Evolutionary conservation across 2,113 vertebrate genomes (phyloP), one percentile per base, ranked within the genome.

Genomic region (Atlantisia rogersi): DNA sequence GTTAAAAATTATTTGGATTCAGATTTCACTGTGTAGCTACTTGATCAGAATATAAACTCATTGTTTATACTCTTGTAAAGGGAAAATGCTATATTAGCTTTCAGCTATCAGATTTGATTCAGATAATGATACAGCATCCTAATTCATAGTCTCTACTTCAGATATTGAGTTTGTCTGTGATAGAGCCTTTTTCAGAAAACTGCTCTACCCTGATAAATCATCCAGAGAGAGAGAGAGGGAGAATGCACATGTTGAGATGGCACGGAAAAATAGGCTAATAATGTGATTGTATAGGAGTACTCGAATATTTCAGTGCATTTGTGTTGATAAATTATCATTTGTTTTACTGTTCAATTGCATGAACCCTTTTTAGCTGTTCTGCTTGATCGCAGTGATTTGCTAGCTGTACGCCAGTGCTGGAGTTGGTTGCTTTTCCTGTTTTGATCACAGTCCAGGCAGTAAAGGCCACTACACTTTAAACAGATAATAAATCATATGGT

Each of bases 81-180:
- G 67, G 62, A 76, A 84, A 93, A 95, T 39, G 86, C 83, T 69
- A 0, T 84, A 91, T 89, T 92, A 71, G 92, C 91, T 91, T 79
- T 89, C 91, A 94, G 88, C 77, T 53, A 83, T 96, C 92, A 63
- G 68, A 92, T 92, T 68, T 94, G 88, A 94, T 96, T 92, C 88
- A 87, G 88, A 79, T 95, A 84, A 92, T 77, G 91, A 92, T 85
- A 84, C 77, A 76, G 78, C 88, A 88, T 91, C 88, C 88, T 94
- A 87, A 80, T 94, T 92, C 96, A 65, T 35, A 77, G 56, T 64
- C 77, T 82, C 86, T 63, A 18, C 88, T 82, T 86, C 91, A 87
- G 44, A 44, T 69, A 68, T 48, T 29, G 74, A 65, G 62, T 59
- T 86, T 73, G 73, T 58, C 83, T 87, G 58, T 84, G 77, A 84